Evolutionary conservation across 2,888 invertebrate genomes (phyloP).

Genomic region (Pseudococcus viburni): DNA sequence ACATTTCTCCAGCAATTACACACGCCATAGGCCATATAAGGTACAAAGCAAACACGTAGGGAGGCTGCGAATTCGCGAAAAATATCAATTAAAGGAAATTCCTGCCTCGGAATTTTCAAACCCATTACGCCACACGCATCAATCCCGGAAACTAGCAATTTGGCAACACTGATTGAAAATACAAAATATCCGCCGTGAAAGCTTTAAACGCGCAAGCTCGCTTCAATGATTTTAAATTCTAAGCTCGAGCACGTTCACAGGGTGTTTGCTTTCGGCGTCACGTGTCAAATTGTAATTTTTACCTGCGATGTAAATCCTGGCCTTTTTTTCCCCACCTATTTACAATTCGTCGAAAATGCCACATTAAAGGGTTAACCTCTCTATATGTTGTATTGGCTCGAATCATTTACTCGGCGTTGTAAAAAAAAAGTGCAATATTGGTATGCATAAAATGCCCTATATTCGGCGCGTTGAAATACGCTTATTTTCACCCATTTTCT

Average conservation of each 20-base stretch:
- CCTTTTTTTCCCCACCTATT: neutral
- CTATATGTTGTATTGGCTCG: neutral
- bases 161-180: constrained; percentile 50
- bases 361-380: constrained; percentile 33
- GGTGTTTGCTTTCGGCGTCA: constrained; percentile 46
- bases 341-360: constrained; percentile 34
- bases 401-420: neutral
- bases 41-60: neutral
- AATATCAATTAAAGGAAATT: constrained; percentile 47
- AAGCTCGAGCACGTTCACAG: constrained; percentile 29
- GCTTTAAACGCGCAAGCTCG: constrained; percentile 10
- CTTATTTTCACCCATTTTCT: constrained; percentile 22
- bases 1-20: neutral
- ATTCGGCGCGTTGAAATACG: constrained; percentile 16
- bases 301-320: constrained; percentile 39
- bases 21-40: neutral
- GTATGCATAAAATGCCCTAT: constrained; percentile 51
- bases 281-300: constrained; percentile 57
- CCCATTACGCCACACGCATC: constrained; percentile 7
- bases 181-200: constrained; percentile 24
- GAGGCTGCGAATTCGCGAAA: neutral
- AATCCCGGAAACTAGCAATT: constrained; percentile 50
- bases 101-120: constrained; percentile 16
- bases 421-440: constrained; percentile 16
- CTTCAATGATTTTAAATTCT: constrained; percentile 48